These are phyloP conservation scores for Buphagus erythrorhynchus DNA, from an alignment of 2,797 vertebrate genomes.

Conservation along the genomic window DNA sequence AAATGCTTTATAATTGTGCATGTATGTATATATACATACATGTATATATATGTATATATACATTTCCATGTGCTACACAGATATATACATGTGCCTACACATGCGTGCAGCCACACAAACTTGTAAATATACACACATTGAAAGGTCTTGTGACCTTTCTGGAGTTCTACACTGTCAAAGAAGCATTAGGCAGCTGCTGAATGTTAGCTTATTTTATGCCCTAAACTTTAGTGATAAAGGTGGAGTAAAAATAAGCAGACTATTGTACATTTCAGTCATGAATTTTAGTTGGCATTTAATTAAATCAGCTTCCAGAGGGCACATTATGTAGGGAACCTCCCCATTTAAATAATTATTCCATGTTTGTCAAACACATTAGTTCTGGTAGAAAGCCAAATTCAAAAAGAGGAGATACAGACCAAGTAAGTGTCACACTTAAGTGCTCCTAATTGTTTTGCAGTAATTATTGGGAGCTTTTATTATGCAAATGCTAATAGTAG, in stretches of 20 bases:
- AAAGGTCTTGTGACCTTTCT: neutral
- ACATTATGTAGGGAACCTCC: neutral
- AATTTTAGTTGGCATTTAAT: conserved; percentile 53
- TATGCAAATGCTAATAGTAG: neutral
- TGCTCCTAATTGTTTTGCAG: conserved; percentile 40
- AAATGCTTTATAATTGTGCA: neutral
- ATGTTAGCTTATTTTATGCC: neutral
- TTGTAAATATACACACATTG: neutral
- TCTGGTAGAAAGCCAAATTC: conserved; percentile 47
- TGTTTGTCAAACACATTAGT: conserved; percentile 46
- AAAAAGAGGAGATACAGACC: neutral
- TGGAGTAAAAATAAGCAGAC: neutral
- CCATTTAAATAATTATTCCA: conserved; percentile 37
- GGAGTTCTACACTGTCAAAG: neutral
- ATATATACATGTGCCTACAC: neutral
- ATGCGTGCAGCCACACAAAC: fast-evolving
- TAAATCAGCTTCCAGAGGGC: conserved; percentile 10
- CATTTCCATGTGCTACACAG: neutral
- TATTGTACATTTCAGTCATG: conserved; percentile 16
- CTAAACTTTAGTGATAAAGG: neutral
- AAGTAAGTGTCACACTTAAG: conserved; percentile 24
- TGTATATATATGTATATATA: no score
- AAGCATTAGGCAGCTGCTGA: neutral
- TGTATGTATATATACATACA: no score
- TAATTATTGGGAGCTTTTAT: conserved; percentile 27